Evolutionary conservation across 2,113 vertebrate genomes (phyloP).

Genomic region (Lophius piscatorius): DNA sequence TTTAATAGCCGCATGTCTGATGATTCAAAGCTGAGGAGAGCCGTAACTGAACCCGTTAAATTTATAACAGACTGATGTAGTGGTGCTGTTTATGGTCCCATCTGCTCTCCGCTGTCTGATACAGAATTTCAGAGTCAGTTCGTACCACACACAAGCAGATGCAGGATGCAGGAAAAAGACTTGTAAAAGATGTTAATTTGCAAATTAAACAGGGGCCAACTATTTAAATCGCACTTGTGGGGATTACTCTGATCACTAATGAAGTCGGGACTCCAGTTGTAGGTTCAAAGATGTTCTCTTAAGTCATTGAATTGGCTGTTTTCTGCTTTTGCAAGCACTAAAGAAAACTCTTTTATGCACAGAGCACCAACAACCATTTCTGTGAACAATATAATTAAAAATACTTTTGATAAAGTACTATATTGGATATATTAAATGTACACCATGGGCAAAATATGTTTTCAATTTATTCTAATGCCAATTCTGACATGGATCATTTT

Average conservation of each 20-base stretch:
- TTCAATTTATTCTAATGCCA: too few relatives aligned
- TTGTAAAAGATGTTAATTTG: conserved; percentile 42
- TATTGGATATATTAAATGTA: too few relatives aligned
- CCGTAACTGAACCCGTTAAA: conserved; percentile 20
- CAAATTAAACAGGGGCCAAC: conserved; percentile 48
- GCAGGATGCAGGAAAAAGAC: not conserved
- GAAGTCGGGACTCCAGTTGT: conserved; percentile 22
- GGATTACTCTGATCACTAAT: conserved; percentile 47
- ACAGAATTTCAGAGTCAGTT: conserved; percentile 2
- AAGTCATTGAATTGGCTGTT: conserved; percentile 18
- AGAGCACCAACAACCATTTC: too few relatives aligned
- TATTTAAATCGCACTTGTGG: conserved; percentile 47
- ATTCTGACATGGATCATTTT: too few relatives aligned
- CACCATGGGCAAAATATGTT: too few relatives aligned
- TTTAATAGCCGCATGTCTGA: conserved; percentile 12
- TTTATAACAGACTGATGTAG: conserved; percentile 22
- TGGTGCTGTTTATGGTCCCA: conserved; percentile 26
- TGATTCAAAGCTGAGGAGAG: conserved; percentile 9
- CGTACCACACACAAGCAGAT: conserved; percentile 16
- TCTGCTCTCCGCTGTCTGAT: conserved; percentile 20
- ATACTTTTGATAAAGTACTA: too few relatives aligned
- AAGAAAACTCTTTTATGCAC: too few relatives aligned
- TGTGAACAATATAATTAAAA: too few relatives aligned
- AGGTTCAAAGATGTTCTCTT: conserved; percentile 12
- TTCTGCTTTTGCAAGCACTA: conserved; percentile 25